Evolutionary conservation across 2,113 vertebrate species (phyloP), one percentile per base, ranked within the genome.

Genomic region (Marmota flaviventris): DNA sequence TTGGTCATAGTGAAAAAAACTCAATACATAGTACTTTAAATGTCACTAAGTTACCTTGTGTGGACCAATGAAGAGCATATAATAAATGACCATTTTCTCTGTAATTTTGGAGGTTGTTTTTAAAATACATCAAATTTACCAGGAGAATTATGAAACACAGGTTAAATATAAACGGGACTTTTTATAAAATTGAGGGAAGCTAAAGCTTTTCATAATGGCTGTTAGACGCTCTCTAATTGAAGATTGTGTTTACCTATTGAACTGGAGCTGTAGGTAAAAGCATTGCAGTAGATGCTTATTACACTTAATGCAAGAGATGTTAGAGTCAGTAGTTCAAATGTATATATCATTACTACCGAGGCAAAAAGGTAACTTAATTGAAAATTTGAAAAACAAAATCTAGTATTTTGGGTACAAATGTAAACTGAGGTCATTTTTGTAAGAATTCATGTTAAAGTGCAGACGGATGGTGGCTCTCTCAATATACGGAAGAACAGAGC

Each of bases 61-160:
- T 95, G 75, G 79, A 72, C 42, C 63, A 90, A 7, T 79, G 51
- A 90, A 69, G 53, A 89, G 18, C 45, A 32, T 69, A 27, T 77
- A 93, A 48, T 37, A 77, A 51, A 51, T 69, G 77, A 25, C 39
- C 58, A 18, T n/a, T 56, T 89, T 87, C 56, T 84, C 72, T 96
- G 70, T 84, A 77, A 87, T 91, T 94, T 91, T 67, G 58, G 87
- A 77, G 16, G n/a, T 3, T 58, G 8, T 96, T 58, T 96, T 93
- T 14, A 69, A 56, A 98, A 69, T 25, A 51, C 14, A 63, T 53
- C 45, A 0, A 91, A 79, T 85, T 96, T 93, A 75, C 18, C 56
- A 78, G 56, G 67, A 85, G 51, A 85, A 87, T 76, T 65, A 20
- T 73, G 69, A 88, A 95, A 32, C 67, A 85, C 29, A 92, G 51